Percentiles rank a stretch among this genome's conserved stretches.
Evolutionary conservation across 2,888 invertebrate genomes (phyloP).

Genomic region (Papilio demoleus): DNA sequence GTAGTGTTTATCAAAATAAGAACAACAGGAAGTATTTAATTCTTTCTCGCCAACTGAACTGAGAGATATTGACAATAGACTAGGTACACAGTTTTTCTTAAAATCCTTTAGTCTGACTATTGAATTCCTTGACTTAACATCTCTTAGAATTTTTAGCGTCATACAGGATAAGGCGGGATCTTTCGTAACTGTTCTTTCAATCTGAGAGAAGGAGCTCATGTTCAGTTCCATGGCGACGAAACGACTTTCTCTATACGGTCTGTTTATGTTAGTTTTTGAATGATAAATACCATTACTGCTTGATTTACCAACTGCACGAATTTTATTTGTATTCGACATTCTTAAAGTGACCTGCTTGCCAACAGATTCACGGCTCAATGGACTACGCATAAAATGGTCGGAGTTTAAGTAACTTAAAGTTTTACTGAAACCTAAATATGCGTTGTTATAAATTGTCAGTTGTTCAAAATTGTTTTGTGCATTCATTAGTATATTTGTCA

Average conservation of each 20-base stretch:
- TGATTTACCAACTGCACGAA: neutral
- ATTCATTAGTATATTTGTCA: slow-evolving; percentile 24
- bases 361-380: slow-evolving; percentile 4
- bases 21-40: neutral
- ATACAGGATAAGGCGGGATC: neutral
- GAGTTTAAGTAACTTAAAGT: slow-evolving; percentile 11
- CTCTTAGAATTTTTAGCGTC: slow-evolving; percentile 4
- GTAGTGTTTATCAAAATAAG: neutral
- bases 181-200: neutral
- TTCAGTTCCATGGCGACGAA: slow-evolving; percentile 2
- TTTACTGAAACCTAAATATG: slow-evolving; percentile 25
- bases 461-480: slow-evolving; percentile 24
- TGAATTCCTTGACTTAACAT: slow-evolving; percentile 15
- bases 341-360: neutral
- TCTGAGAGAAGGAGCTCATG: neutral
- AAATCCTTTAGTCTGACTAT: neutral
- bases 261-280: neutral
- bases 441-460: slow-evolving; percentile 9
- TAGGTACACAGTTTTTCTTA: slow-evolving; percentile 15
- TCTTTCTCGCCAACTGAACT: neutral
- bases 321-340: neutral
- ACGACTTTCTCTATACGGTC: neutral
- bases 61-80: slow-evolving; percentile 14
- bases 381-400: slow-evolving; percentile 3
- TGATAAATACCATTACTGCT: slow-evolving; percentile 1